phyloP scores from a whole-genome alignment of 2,888 invertebrate species.

The Drosophila longiperda region DNA sequence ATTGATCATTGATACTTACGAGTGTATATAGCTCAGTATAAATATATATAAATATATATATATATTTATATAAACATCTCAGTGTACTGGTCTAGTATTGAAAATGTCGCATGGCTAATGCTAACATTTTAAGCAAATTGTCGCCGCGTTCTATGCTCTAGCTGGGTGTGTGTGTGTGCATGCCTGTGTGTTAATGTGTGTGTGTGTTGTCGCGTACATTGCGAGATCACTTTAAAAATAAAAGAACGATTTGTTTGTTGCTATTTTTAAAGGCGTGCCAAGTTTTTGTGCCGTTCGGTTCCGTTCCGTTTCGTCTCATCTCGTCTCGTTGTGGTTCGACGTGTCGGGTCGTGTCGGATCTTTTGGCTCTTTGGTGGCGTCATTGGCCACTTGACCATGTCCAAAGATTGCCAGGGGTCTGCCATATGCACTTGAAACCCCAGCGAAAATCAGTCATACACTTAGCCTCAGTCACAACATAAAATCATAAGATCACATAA shows the following conservation, averaged over 20 bases:
- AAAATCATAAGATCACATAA: conserved; percentile 13
- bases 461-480: conserved; percentile 14
- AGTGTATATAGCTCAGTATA: not conserved
- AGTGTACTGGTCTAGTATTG: conserved; percentile 1
- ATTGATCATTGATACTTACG: conserved; percentile 6
- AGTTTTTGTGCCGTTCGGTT: conserved; percentile 63
- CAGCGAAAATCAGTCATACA: conserved; percentile 15
- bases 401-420: conserved; percentile 47
- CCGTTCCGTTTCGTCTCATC: conserved; percentile 20
- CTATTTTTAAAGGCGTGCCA: conserved; percentile 78
- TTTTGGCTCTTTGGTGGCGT: conserved; percentile 53
- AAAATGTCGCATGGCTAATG: conserved; percentile 35
- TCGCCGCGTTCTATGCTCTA: conserved; percentile 43
- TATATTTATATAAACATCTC: not conserved
- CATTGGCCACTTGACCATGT: conserved; percentile 61
- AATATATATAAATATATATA: not conserved
- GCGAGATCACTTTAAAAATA: conserved; percentile 79
- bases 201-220: conserved; percentile 58
- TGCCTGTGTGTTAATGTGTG: conserved; percentile 24
- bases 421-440: conserved; percentile 71
- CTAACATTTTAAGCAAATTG: conserved; percentile 55
- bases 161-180: conserved; percentile 21
- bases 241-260: conserved; percentile 77
- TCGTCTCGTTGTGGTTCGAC: conserved; percentile 13
- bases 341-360: conserved; percentile 21